Evolutionary conservation across 1,140 invertebrate species (phyloP).

Genomic region (Heliconius congener): DNA sequence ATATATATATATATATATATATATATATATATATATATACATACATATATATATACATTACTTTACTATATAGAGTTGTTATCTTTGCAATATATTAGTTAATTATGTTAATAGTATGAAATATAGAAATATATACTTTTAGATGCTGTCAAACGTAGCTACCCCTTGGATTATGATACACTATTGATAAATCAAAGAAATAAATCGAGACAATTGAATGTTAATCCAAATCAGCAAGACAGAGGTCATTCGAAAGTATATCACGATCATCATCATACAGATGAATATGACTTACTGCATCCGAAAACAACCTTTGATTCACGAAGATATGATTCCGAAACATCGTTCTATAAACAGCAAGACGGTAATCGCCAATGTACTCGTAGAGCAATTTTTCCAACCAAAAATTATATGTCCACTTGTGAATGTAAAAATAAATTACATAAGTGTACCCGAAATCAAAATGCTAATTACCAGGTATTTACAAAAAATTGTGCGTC

Average conservation of each 20-base stretch:
- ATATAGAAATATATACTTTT: not conserved
- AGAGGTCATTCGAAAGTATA: conserved; percentile 55
- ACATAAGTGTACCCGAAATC: conserved; percentile 53
- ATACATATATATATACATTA: too few relatives aligned
- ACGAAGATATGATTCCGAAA: conserved; percentile 43
- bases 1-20: too few relatives aligned
- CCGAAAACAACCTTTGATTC: conserved; percentile 38
- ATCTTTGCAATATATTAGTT: not conserved
- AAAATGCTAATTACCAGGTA: conserved; percentile 38
- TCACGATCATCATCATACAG: conserved; percentile 46
- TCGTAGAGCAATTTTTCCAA: conserved; percentile 36
- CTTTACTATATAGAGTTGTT: not conserved
- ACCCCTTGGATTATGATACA: conserved; percentile 38
- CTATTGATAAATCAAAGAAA: conserved; percentile 44
- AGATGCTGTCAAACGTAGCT: conserved; percentile 43
- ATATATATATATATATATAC: too few relatives aligned
- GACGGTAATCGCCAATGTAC: conserved; percentile 51
- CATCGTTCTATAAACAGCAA: conserved; percentile 32
- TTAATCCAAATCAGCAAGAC: conserved; percentile 42
- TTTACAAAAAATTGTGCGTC: conserved; percentile 17
- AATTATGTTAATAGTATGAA: not conserved
- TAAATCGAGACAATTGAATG: conserved; percentile 30
- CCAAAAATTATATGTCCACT: conserved; percentile 14
- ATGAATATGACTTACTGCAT: conserved; percentile 42
- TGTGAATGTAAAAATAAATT: conserved; percentile 24